phyloP scores from a whole-genome alignment of 2,113 vertebrate genomes.

The Varanus salvator region DNA sequence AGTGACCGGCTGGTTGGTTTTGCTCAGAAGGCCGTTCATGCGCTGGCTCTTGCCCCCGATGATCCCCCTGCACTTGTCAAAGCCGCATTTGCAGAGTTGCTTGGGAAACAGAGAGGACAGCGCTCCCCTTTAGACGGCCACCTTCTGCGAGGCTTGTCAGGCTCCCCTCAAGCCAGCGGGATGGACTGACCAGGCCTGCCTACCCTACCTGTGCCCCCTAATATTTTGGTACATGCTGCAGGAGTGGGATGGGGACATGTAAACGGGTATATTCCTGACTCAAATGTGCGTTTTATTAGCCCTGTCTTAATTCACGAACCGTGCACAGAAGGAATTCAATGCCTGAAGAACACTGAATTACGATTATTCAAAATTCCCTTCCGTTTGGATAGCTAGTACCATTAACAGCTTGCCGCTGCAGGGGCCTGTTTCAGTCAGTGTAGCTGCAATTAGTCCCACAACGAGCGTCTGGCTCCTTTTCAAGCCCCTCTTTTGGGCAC shows the following conservation, averaged over 20 bases:
- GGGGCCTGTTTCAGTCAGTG: too few relatives aligned
- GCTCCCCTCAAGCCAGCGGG: neutral
- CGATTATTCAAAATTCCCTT: neutral
- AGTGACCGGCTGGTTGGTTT: constrained; percentile 77
- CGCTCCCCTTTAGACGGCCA: neutral
- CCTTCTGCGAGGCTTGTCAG: neutral
- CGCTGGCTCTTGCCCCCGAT: constrained; percentile 97
- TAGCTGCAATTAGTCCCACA: too few relatives aligned
- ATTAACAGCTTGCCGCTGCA: neutral
- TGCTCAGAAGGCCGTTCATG: constrained; percentile 88
- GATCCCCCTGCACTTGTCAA: constrained; percentile 96
- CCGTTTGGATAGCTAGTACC: neutral
- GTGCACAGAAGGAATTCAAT: neutral
- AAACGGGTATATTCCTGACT: too few relatives aligned
- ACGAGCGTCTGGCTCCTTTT: too few relatives aligned
- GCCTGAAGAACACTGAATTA: neutral
- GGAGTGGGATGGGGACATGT: too few relatives aligned
- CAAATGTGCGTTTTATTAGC: too few relatives aligned
- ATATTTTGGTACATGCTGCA: too few relatives aligned
- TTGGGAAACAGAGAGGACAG: constrained; percentile 56
- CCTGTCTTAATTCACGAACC: neutral
- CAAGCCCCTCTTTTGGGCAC: neutral
- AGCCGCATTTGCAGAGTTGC: constrained; percentile 97
- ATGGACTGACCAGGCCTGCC: too few relatives aligned
- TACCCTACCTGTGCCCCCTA: too few relatives aligned